Percentiles rank a stretch among this genome's conserved stretches.
Conservation (phyloP, 2,888 invertebrate species). For the Phytoseiulus persimilis region DNA sequence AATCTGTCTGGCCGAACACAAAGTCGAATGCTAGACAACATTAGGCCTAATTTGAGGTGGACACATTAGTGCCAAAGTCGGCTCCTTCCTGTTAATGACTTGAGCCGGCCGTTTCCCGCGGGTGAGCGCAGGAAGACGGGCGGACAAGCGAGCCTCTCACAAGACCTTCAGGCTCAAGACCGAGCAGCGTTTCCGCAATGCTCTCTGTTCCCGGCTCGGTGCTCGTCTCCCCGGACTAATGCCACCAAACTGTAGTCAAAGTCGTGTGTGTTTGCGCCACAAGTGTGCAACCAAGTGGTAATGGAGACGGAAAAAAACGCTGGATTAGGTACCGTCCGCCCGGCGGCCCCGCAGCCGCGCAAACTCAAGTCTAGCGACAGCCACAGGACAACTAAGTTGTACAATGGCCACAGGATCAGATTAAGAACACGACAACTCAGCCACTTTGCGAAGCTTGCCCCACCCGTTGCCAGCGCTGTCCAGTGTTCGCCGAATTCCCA, state of each 20-base stretch:
- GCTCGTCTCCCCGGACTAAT: background rate
- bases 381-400: background rate
- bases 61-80: slow-evolving; percentile 20
- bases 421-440: background rate
- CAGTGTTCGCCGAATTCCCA: background rate
- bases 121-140: background rate
- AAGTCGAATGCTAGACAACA: background rate
- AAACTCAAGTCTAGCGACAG: background rate
- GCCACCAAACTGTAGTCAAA: background rate
- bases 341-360: no score
- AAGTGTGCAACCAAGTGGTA: background rate
- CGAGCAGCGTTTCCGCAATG: background rate
- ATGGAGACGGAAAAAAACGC: background rate
- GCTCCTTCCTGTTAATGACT: slow-evolving; percentile 23
- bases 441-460: background rate
- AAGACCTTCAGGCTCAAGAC: background rate
- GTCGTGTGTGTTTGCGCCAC: background rate
- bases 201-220: background rate
- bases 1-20: background rate
- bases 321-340: background rate
- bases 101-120: background rate
- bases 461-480: background rate
- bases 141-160: background rate
- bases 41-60: slow-evolving; percentile 39
- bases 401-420: background rate